Evolutionary conservation across 2,113 vertebrate genomes (phyloP).

Genomic region (Helogale parvula): DNA sequence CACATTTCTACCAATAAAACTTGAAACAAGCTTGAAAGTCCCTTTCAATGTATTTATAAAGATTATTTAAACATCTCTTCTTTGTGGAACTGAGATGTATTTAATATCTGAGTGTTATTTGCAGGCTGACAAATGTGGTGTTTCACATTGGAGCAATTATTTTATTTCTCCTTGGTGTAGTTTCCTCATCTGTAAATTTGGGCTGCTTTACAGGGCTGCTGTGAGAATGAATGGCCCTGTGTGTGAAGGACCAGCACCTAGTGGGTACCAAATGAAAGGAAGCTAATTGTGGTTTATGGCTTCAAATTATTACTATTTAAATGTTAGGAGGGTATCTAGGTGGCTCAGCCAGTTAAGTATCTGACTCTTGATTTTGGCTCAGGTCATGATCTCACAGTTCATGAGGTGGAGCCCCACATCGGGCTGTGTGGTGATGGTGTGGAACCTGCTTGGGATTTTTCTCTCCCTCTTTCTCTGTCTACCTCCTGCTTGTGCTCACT

Average conservation of each 20-base stretch:
- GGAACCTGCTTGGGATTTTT: too few species aligned
- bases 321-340: too few species aligned
- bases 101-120: background rate
- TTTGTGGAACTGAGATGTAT: background rate
- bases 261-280: background rate
- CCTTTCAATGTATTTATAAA: background rate
- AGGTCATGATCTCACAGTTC: too few species aligned
- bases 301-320: background rate
- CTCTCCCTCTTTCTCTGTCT: too few species aligned
- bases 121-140: background rate
- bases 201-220: background rate
- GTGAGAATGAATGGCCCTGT: accelerated
- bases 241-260: background rate
- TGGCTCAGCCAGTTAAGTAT: too few species aligned
- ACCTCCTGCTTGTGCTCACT: too few species aligned
- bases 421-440: too few species aligned
- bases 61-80: background rate
- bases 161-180: background rate
- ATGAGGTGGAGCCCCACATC: too few species aligned
- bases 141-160: background rate
- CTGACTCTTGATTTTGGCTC: too few species aligned
- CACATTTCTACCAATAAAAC: background rate
- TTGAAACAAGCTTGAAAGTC: background rate
- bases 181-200: background rate
- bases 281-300: background rate